A percentile compares a stretch with the other conserved stretches of the same genome.
These are phyloP conservation scores for Parotocinclus haroldoi DNA, from an alignment of 2,797 vertebrate genomes.

Conservation along the genomic window DNA sequence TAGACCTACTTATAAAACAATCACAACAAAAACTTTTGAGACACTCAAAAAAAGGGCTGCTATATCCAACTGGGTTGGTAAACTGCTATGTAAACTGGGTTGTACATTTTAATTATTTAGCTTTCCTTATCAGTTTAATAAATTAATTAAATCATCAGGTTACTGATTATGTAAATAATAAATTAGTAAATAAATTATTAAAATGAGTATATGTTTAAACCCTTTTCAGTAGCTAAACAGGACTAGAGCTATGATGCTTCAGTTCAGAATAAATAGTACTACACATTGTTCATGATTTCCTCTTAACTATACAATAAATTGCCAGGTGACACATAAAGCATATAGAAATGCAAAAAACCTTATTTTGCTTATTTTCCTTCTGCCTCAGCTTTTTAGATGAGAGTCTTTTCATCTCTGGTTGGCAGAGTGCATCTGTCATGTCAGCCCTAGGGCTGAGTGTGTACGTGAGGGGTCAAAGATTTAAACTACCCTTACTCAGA, in stretches of 20 bases:
- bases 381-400: conserved; percentile 29
- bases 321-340: conserved; percentile 32
- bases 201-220: no score
- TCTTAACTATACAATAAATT: conserved; percentile 7
- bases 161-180: no score
- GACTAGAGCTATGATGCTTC: background rate
- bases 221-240: no score
- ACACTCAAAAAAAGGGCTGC: no score
- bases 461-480: conserved; percentile 49
- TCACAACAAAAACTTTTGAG: no score
- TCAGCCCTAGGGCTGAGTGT: conserved; percentile 42
- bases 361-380: conserved; percentile 5
- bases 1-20: no score
- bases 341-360: conserved; percentile 24
- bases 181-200: no score
- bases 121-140: no score
- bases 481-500: conserved; percentile 50
- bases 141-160: no score
- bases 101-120: no score
- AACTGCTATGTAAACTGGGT: no score
- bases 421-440: conserved; percentile 51
- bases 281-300: background rate
- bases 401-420: conserved; percentile 36
- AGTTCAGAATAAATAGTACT: background rate
- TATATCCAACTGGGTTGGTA: no score